Conservation (phyloP, 2,113 vertebrate species). For the Recurvirostra avosetta region DNA sequence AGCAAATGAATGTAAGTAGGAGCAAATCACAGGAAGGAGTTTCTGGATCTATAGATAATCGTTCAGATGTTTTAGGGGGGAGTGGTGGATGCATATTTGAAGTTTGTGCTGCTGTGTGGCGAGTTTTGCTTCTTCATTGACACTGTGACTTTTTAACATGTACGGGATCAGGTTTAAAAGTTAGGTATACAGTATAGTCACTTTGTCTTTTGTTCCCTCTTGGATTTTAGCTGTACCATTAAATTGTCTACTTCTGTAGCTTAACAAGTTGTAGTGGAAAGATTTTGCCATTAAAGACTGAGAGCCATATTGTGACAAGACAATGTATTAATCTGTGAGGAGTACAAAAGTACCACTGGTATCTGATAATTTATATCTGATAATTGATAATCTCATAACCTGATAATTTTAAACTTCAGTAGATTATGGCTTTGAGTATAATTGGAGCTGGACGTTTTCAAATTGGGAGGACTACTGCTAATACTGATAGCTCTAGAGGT, state of each 20-base stretch:
- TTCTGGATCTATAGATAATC: neutral
- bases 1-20: neutral
- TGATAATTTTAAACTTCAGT: neutral
- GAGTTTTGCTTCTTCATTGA: neutral
- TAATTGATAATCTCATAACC: neutral
- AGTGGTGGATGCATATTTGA: neutral
- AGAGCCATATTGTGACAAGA: neutral
- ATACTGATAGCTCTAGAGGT: neutral
- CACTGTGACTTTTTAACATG: neutral
- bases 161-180: neutral
- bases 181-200: neutral
- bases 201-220: neutral
- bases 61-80: neutral
- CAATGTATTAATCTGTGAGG: neutral
- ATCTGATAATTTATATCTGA: neutral
- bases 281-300: neutral
- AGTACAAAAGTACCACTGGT: neutral
- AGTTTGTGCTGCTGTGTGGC: neutral
- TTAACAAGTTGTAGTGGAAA: neutral
- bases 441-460: neutral
- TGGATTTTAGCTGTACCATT: neutral
- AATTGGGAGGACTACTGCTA: neutral
- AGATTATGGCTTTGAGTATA: neutral
- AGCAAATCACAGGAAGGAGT: neutral
- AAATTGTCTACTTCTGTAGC: neutral